phyloP scores from a whole-genome alignment of 1,140 invertebrate species.

The Scaptomyza montana region DNA sequence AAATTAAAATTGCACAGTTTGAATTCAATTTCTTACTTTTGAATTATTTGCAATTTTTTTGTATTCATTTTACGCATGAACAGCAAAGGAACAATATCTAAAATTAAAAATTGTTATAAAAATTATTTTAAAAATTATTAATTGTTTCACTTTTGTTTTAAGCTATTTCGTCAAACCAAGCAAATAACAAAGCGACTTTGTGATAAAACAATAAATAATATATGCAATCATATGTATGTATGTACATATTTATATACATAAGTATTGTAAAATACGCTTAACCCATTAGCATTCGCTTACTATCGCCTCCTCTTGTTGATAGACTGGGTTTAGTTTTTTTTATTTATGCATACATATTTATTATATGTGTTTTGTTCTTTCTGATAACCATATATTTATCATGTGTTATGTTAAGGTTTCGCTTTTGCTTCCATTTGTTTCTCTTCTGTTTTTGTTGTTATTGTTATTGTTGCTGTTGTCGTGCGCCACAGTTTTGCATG shows the following conservation, averaged over 20 bases:
- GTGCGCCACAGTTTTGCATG: slow-evolving; percentile 7
- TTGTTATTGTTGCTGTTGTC: slow-evolving; percentile 2
- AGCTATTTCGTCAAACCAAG: not conserved
- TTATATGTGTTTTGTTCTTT: slow-evolving; percentile 10
- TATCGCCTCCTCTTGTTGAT: not conserved
- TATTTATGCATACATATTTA: not conserved
- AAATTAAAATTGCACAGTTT: no score
- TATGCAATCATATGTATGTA: not conserved
- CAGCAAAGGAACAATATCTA: no score
- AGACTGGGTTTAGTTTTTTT: not conserved
- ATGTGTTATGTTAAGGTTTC: slow-evolving; percentile 14
- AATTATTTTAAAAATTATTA: no score
- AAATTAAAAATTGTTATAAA: no score
- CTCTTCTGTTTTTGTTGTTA: no score
- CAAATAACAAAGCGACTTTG: not conserved
- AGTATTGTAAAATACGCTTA: slow-evolving; percentile 9
- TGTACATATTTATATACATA: no score
- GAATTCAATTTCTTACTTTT: no score
- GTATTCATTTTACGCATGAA: no score
- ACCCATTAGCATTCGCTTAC: slow-evolving; percentile 14
- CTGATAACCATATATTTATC: slow-evolving; percentile 42
- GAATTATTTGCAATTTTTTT: no score
- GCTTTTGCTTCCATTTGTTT: slow-evolving; percentile 12
- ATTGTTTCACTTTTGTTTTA: no score
- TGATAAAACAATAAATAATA: slow-evolving; percentile 20